Evolutionary conservation across 2,797 vertebrate genomes (phyloP), one percentile per base, ranked within the genome.

Genomic region (Neopelma chrysocephalum): DNA sequence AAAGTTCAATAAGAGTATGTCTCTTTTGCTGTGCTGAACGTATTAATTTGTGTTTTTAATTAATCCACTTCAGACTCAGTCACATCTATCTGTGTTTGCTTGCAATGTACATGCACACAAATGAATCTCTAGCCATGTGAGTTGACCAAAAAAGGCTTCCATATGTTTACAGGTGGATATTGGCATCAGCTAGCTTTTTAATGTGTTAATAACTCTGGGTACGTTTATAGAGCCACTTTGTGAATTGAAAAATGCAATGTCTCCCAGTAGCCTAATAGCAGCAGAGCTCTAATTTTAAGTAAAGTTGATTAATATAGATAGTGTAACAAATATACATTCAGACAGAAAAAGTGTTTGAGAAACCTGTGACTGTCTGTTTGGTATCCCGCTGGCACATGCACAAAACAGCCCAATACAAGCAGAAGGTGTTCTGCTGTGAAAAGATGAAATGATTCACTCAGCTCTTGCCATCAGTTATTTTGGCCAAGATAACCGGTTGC

Each of bases 401-500:
- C 7, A 26, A 32, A 64, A 53, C 7, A 70, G 32, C 9, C 36
- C 32, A 42, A 47, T 48, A 42, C 7, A 86, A 88, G 62, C 62
- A 90, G 82, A 81, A 94, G 51, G 56, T 95, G 56, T 53, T 94
- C 61, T 93, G 64, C 53, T 77, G 22, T 58, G 45, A 87, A 91
- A 73, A 61, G 17, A 90, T 89, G 42, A 84, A 91, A 70, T 71
- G 17, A 90, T 89, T 95, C 78, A 45, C 91, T 87, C 78, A 54
- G 42, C 50, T 80, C 57, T 78, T 80, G 64, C 75, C 88, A 92
- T 82, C 38, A 20, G 2, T n/a, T 93, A 40, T 80, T 89, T 77
- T 53, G 50, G 89, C 84, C 79, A 58, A 51, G 68, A 64, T 18
- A 57, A 87, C 18, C 1, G 2, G 50, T 71, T 85, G 60, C 62